Base-by-base conservation (phyloP, 2,888 invertebrate species). In the Ophioninae sp. region DNA sequence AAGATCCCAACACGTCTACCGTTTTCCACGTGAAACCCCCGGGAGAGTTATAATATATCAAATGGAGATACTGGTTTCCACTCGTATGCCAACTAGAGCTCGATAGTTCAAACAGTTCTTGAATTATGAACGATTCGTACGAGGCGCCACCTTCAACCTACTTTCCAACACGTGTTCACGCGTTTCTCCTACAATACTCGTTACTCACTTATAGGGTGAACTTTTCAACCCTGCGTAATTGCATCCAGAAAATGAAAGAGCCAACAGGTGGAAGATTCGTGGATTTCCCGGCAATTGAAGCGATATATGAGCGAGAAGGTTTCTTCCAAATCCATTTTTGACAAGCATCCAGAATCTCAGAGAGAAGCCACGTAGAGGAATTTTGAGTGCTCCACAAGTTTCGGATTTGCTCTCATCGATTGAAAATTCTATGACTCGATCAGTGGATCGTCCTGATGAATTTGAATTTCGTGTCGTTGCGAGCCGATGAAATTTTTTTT, bases 241-340 rank as follows among this genome's bases (percentile, higher is more conserved):
- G 50, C 50, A 50, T 50, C 50, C 50, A 50, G 50, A 13, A 50
- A 50, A 13, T 10, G 50, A 2, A 59, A 20, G 20, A 21, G 20
- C 59, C 59, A 59, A 59, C 59, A 59, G 59, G 59, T 59, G 59
- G 59, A 59, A 59, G 59, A 59, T 50, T 50, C 50, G 50, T 50
- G 13, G 50, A 50, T 50, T 50, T 50, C 50, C 50, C 50, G 50
- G 50, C 13, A 10, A 50, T 10, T 50, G 50, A 50, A 13, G 50
- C 10, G 50, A 50, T 50, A 50, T 50, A 10, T 10, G 13, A 50
- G 50, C 5, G 10, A 13, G 13, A 13, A 13, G 50, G 50, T 50
- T 50, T 7, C 10, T 13, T 3, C 50, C 10, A 10, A 13, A 50
- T 10, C 10, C 50, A 10, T 50, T 50, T 50, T 10, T 50, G 50